A percentile compares a stretch with the other conserved stretches of the same genome.
These are phyloP conservation scores for Arremon aurantiirostris DNA, from an alignment of 2,797 vertebrate species.

Conservation along the genomic window DNA sequence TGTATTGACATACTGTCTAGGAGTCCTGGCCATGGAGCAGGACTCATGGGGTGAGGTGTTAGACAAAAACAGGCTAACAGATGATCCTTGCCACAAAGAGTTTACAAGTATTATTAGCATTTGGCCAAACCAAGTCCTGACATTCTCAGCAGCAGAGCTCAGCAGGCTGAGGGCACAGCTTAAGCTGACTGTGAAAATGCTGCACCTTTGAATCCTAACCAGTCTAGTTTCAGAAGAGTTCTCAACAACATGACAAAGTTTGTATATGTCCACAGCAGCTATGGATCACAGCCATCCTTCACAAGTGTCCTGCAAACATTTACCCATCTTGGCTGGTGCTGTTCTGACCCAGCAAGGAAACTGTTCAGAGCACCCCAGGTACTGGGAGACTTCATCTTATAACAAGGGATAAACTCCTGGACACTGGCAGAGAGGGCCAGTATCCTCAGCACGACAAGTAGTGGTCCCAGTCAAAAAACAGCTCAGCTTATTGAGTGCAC, in stretches of 20 bases:
- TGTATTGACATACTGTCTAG: constrained; percentile 47
- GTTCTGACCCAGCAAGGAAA: neutral
- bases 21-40: constrained; percentile 25
- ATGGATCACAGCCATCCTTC: neutral
- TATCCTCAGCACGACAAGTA: neutral
- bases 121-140: constrained; percentile 15
- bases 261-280: neutral
- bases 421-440: neutral
- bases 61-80: constrained; percentile 59
- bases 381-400: neutral
- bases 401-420: neutral
- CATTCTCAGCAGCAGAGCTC: neutral
- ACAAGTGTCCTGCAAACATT: neutral
- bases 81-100: constrained; percentile 37
- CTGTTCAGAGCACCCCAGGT: neutral
- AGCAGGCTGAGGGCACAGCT: neutral
- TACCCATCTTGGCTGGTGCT: neutral
- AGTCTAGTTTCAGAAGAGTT: neutral
- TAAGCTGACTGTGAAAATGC: neutral
- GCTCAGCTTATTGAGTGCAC: neutral
- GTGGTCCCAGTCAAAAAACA: neutral
- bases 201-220: neutral
- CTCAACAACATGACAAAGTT: neutral
- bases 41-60: constrained; percentile 39
- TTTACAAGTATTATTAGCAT: constrained; percentile 39